Conservation (phyloP, 2,888 invertebrate genomes). For the Euproctis similis region DNA sequence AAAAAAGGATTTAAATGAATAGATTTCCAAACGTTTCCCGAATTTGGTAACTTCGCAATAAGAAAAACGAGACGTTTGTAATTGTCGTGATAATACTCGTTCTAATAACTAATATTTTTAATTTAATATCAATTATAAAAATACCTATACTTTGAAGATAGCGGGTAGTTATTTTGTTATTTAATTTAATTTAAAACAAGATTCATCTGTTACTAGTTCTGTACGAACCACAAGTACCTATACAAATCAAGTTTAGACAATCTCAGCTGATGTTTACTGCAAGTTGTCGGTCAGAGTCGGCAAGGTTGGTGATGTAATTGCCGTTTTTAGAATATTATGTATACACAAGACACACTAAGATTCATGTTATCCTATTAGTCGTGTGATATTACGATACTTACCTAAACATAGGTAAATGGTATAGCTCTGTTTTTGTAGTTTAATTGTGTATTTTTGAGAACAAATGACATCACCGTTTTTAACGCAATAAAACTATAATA, state of each 20-base stretch:
- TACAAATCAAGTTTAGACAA: constrained; percentile 24
- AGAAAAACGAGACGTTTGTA: too few species aligned
- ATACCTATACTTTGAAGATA: too few species aligned
- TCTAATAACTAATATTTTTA: too few species aligned
- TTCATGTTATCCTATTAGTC: constrained; percentile 21
- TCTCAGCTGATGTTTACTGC: constrained; percentile 54
- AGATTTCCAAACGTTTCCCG: too few species aligned
- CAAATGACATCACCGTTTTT: constrained; percentile 55
- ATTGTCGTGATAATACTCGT: too few species aligned
- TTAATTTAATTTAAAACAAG: too few species aligned
- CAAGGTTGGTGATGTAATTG: constrained; percentile 74
- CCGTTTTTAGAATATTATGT: constrained; percentile 62
- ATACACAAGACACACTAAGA: constrained; percentile 45
- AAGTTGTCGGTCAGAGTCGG: constrained; percentile 39
- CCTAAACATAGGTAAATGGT: not conserved
- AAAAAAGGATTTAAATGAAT: too few species aligned
- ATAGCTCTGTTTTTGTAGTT: constrained; percentile 2
- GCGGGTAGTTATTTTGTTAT: too few species aligned
- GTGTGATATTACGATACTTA: constrained; percentile 7
- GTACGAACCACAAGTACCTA: too few species aligned
- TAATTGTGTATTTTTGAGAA: constrained; percentile 43
- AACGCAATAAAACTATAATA: not conserved
- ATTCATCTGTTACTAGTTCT: too few species aligned
- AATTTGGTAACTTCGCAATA: too few species aligned
- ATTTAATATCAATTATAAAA: too few species aligned